These are phyloP conservation scores for Oriolus oriolus DNA, from an alignment of 2,113 vertebrate genomes.

Conservation along the genomic window DNA sequence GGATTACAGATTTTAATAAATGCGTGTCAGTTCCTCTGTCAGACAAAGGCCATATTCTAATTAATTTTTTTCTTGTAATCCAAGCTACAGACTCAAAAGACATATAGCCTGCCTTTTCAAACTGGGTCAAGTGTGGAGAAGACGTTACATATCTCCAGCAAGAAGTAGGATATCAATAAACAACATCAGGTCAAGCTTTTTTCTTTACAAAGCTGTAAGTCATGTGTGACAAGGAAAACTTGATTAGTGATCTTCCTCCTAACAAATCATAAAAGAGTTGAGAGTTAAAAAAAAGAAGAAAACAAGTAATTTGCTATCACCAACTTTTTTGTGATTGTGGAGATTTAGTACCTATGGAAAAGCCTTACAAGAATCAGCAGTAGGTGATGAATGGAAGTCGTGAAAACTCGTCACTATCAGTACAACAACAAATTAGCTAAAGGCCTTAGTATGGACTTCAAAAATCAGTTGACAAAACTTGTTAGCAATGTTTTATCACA, in stretches of 20 bases:
- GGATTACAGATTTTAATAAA: conserved; percentile 67
- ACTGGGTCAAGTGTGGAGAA: conserved; percentile 56
- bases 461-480: not conserved
- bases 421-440: not conserved
- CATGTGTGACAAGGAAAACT: not conserved
- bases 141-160: not conserved
- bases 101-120: conserved; percentile 10
- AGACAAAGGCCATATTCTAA: conserved; percentile 65
- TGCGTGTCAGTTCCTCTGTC: conserved; percentile 51
- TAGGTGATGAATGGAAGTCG: not conserved
- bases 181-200: not conserved
- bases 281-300: not conserved
- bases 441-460: not conserved
- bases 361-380: not conserved
- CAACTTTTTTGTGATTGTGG: not conserved
- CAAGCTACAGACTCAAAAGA: conserved; percentile 57
- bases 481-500: not conserved
- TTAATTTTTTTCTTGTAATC: conserved; percentile 64
- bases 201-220: not conserved
- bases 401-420: not conserved
- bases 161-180: conserved; percentile 20
- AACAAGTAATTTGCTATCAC: not conserved
- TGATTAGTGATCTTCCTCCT: not conserved
- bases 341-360: not conserved
- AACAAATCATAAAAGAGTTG: not conserved